Base-by-base conservation (phyloP, 2,113 vertebrate species). In the Salvator merianae region DNA sequence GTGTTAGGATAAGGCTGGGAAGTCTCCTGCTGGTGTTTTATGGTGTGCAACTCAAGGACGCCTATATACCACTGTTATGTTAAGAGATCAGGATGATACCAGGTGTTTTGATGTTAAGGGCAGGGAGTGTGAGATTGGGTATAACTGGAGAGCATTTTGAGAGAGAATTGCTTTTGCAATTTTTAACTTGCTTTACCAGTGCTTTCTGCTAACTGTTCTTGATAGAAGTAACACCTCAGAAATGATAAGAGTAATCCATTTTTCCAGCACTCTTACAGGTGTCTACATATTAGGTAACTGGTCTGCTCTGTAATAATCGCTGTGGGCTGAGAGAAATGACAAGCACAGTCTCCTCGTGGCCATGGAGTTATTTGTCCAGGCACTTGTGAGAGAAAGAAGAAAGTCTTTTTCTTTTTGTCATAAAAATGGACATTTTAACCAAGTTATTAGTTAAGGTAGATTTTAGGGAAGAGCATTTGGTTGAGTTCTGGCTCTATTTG, bases 201-300 rank as follows among this genome's bases (percentile, higher is more conserved):
- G n/a, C n/a, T n/a, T n/a, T n/a, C n/a, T 89, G 88, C 89, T 86
- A 86, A 91, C 84, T 91, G 62, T 90, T 80, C 81, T 81, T 0
- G 0, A 55, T 89, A 81, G 86, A 90, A 83, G 84, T 84, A 85
- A 95, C 93, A 84, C 93, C 92, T 74, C 47, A 92, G 93, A 88
- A 92, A 94, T n/a, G n/a, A n/a, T n/a, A n/a, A n/a, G n/a, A n/a
- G n/a, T n/a, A n/a, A 92, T 93, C 80, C 89, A 81, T n/a, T n/a
- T 93, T 95, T 92, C 78, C 74, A 93, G 14, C 89, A 88, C 88
- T 90, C 93, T 92, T 84, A 85, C 93, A 94, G 86, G 87, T 89
- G 90, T 94, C 95, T 92, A 91, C 91, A 94, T 94, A 94, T 87
- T 92, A 90, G 92, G 88, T 87, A 90, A 88, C 93, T 86, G 86